Evolutionary conservation across 2,113 vertebrate species (phyloP).

Genomic region (Tachysurus vachellii): DNA sequence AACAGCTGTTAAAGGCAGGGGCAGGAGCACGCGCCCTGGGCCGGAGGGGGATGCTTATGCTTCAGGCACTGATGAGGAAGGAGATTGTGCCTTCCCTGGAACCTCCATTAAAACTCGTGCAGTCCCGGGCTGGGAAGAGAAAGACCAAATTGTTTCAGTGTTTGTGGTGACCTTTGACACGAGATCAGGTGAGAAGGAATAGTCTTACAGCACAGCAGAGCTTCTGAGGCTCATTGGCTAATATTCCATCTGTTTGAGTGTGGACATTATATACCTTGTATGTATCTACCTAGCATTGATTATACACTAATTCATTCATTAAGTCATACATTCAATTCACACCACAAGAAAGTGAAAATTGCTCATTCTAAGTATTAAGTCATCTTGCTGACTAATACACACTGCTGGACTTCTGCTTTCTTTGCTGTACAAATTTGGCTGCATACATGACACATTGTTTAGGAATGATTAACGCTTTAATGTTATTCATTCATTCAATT

Average conservation of each 20-base stretch:
- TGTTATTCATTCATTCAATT: not conserved
- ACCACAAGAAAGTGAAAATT: constrained; percentile 18
- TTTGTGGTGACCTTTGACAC: constrained; percentile 95
- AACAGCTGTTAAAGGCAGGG: constrained; percentile 62
- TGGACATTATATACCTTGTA: not conserved
- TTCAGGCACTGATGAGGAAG: constrained; percentile 53
- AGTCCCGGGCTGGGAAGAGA: constrained; percentile 79
- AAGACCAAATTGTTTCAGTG: constrained; percentile 91
- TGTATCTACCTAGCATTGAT: not conserved
- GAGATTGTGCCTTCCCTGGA: constrained; percentile 59
- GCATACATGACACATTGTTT: not conserved
- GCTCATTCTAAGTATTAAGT: constrained; percentile 16
- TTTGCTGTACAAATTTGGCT: not conserved
- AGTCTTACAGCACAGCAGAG: not conserved
- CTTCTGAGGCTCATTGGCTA: not conserved
- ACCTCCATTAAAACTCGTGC: constrained; percentile 60
- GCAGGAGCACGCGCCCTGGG: constrained; percentile 50
- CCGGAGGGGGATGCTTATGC: constrained; percentile 57
- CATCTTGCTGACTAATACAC: constrained; percentile 35
- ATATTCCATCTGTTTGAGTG: not conserved
- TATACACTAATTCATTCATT: not conserved
- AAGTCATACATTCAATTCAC: not conserved
- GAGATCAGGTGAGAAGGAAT: constrained; percentile 83
- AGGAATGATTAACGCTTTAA: not conserved
- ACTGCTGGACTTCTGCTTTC: constrained; percentile 45